Base-by-base conservation (phyloP, 2,113 vertebrate genomes). In the Lethenteron camtschaticum region DNA sequence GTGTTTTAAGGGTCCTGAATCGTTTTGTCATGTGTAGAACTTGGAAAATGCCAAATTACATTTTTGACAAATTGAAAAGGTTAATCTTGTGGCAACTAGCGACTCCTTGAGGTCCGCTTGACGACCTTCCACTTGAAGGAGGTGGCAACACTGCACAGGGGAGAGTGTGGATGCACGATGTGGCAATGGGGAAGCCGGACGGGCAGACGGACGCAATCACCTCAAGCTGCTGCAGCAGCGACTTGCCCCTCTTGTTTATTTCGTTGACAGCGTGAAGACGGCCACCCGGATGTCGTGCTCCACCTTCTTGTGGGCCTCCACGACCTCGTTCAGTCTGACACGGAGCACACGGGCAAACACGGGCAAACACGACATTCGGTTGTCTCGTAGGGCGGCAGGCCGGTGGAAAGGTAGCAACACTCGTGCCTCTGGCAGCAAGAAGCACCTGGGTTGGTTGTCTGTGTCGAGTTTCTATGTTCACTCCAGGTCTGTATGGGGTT, bases 281-380 rank as follows among this genome's bases (percentile, higher is more conserved):
- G 92, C 88, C 77, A 95, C 90, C 81, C 95, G 96, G 73, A 99
- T 95, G 77, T 99, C 90, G 74, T 95, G 90, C 58, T 95, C 88
- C 71, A 99, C 92, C 14, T 83, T 79, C 69, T 91, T 95, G 70
- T 91, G 87, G 78, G 96, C 96, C 78, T 95, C 90, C 75, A 94
- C 94, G 68, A 96, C 87, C 77, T 99, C 88, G 73, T 87, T 85
- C 74, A 99, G 87, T 77, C 94, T 99, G 77, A 24, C 11, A 73
- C 75, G 80, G 69, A 41, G 24, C 24, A 41, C 3, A 41, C 24
- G 4, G 24, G 24, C 24, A 41, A 41, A 41, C 24, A 41, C 41
- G 41, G 41, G 41, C 41, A 41, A 41, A 41, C 41, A 41, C 41
- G 41, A 41, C 41, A 6, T 41, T 41, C 41, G 1, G 41, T 41